Percentiles rank a stretch among this genome's conserved stretches.
These are phyloP conservation scores for Micrastur ruficollis DNA, from an alignment of 2,797 vertebrate species.

Conservation along the genomic window DNA sequence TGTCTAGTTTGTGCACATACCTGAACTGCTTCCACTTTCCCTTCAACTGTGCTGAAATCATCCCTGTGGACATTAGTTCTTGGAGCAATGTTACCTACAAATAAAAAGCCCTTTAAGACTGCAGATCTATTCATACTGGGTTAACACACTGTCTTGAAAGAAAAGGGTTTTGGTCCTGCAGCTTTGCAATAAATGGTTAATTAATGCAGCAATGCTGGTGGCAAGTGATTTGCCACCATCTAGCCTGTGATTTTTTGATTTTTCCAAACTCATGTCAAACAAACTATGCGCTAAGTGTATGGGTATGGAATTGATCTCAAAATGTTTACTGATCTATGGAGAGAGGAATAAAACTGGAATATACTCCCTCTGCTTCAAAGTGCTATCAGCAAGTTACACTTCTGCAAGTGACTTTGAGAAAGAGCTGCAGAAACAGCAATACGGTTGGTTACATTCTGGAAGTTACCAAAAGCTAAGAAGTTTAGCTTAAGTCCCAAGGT, in stretches of 20 bases:
- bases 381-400: background rate
- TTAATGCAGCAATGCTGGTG: background rate
- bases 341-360: background rate
- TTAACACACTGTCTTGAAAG: background rate
- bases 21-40: background rate
- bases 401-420: background rate
- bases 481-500: background rate
- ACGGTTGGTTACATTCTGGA: background rate
- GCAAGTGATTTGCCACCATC: background rate
- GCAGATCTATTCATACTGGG: background rate
- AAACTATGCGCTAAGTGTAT: background rate
- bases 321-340: background rate
- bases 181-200: background rate
- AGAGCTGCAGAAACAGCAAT: background rate
- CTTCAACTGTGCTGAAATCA: background rate
- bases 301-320: background rate
- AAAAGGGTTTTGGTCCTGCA: background rate
- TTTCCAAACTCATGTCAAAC: background rate
- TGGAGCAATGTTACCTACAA: background rate
- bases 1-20: background rate
- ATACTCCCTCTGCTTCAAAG: background rate
- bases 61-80: background rate
- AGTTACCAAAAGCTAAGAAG: background rate
- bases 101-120: background rate
- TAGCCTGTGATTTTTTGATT: background rate